A percentile compares a stretch with the other conserved stretches of the same genome.
Evolutionary conservation across 1,140 invertebrate species (phyloP).

Genomic region (Papilio polytes): DNA sequence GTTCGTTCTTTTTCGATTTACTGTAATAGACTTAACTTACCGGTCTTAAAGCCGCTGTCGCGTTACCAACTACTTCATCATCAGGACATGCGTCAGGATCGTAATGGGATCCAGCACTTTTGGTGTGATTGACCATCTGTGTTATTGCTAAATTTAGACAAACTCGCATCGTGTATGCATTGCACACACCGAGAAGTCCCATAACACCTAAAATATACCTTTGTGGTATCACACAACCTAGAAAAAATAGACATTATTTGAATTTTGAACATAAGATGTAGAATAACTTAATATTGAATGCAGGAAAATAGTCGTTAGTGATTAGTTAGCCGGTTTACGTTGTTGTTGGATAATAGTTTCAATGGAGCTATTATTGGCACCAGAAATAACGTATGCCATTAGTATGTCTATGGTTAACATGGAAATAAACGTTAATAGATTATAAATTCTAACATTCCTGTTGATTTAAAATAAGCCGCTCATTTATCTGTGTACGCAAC

Average conservation of each 20-base stretch:
- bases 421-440: constrained; percentile 6
- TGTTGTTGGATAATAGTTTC: not conserved
- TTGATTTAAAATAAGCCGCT: constrained; percentile 22
- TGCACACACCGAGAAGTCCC: constrained; percentile 92
- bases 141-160: constrained; percentile 95
- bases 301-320: not conserved
- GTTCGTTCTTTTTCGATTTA: too few relatives aligned
- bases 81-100: constrained; percentile 64
- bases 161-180: constrained; percentile 94
- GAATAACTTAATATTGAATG: not conserved
- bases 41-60: constrained; percentile 49
- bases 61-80: constrained; percentile 51
- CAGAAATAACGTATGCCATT: constrained; percentile 15
- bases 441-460: constrained; percentile 19
- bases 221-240: constrained; percentile 87
- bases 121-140: constrained; percentile 88
- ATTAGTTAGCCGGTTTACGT: not conserved
- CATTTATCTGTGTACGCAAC: constrained; percentile 33
- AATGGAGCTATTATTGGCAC: constrained; percentile 17
- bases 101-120: constrained; percentile 43
- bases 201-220: constrained; percentile 91
- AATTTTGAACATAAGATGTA: not conserved
- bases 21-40: constrained; percentile 51
- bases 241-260: constrained; percentile 36
- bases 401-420: constrained; percentile 26